phyloP scores from a whole-genome alignment of 2,797 vertebrate genomes.

The Cyprinella venusta region DNA sequence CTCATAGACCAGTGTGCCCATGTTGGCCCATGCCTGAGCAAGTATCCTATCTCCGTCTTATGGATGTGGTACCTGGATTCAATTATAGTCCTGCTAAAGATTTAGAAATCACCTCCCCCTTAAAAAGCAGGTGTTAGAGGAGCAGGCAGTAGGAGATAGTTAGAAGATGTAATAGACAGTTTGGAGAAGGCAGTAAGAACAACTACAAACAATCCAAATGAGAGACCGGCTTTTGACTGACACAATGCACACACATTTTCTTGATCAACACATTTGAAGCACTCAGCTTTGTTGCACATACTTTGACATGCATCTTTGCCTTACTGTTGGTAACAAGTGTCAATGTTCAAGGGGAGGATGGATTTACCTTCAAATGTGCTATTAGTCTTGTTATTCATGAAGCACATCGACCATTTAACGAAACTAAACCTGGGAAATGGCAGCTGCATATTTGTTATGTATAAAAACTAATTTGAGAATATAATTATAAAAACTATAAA shows the following conservation, averaged over 20 bases:
- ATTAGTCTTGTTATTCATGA: neutral
- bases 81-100: slow-evolving; percentile 34
- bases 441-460: neutral
- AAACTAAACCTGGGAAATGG: neutral
- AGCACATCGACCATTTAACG: neutral
- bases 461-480: neutral
- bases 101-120: slow-evolving; percentile 14
- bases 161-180: neutral
- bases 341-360: neutral
- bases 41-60: slow-evolving; percentile 34
- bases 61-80: slow-evolving; percentile 30
- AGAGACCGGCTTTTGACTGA: neutral
- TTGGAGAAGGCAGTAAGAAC: slow-evolving; percentile 9
- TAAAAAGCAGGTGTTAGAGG: slow-evolving; percentile 38
- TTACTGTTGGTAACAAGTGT: neutral
- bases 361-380: neutral
- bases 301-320: neutral
- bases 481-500: neutral
- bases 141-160: neutral
- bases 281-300: neutral
- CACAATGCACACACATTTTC: neutral
- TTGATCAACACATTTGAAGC: neutral
- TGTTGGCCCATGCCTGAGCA: slow-evolving; percentile 46
- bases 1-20: slow-evolving; percentile 27
- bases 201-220: neutral